These are phyloP conservation scores for Pogonomyrmex californicus DNA, from an alignment of 1,140 invertebrate species.

Conservation along the genomic window DNA sequence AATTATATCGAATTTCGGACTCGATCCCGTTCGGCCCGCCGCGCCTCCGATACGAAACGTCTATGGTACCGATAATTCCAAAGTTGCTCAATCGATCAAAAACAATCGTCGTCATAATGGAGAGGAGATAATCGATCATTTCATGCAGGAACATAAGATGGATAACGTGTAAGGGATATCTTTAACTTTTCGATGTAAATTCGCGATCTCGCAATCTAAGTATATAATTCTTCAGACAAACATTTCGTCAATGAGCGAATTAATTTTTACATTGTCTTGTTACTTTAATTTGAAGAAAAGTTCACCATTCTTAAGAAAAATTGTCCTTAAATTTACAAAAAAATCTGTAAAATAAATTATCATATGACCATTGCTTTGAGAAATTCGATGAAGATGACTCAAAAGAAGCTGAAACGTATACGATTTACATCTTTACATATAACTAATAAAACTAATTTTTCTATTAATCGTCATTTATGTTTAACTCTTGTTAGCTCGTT, in stretches of 20 bases:
- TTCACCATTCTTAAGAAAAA: no score
- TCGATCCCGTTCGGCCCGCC: neutral
- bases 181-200: neutral
- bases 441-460: no score
- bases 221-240: neutral
- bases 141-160: neutral
- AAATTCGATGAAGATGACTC: no score
- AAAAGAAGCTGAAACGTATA: no score
- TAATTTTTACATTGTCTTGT: neutral
- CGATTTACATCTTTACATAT: no score
- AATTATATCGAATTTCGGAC: constrained; percentile 80
- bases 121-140: constrained; percentile 37
- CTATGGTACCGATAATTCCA: constrained; percentile 24
- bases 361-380: no score
- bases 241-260: neutral
- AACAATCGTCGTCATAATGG: neutral
- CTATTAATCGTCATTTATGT: no score
- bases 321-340: no score
- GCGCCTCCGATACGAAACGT: neutral
- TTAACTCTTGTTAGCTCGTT: no score
- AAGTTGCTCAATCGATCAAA: constrained; percentile 26
- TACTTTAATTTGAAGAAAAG: neutral
- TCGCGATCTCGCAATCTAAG: neutral
- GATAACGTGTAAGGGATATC: neutral
- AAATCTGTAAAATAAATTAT: no score